A percentile compares a stretch with the other conserved stretches of the same genome.
Evolutionary conservation across 2,113 vertebrate genomes (phyloP).

Genomic region (Dermatemys mawii): DNA sequence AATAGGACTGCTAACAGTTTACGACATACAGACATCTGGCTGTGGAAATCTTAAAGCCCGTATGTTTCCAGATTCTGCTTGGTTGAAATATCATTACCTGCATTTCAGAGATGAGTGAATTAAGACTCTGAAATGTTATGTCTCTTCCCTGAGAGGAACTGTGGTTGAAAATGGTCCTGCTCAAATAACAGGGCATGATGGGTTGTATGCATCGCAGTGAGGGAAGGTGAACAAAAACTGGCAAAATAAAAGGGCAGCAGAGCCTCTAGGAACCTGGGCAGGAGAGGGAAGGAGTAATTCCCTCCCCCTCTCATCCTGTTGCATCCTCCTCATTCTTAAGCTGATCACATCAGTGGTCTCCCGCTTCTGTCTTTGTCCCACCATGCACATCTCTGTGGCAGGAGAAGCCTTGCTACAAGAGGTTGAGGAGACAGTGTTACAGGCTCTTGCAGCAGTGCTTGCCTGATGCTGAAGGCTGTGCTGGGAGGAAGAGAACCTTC

Average conservation of each 20-base stretch:
- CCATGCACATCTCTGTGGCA: background rate
- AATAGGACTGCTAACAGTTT: background rate
- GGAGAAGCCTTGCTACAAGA: accelerated
- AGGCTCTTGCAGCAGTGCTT: background rate
- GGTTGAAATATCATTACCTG: background rate
- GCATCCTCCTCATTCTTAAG: background rate
- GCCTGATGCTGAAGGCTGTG: background rate
- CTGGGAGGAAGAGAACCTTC: background rate
- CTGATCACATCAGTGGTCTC: background rate
- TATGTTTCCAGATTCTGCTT: background rate
- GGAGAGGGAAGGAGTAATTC: background rate
- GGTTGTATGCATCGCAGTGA: background rate
- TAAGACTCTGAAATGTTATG: background rate
- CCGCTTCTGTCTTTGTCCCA: background rate
- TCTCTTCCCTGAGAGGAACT: background rate
- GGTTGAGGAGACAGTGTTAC: background rate
- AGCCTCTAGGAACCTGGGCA: background rate
- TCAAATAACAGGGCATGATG: background rate
- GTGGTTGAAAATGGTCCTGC: background rate
- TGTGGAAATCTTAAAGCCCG: background rate
- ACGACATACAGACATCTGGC: background rate
- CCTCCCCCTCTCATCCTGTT: background rate
- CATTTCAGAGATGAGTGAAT: background rate
- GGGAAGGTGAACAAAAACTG: accelerated
- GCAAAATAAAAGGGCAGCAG: background rate